Percentiles rank a stretch among this genome's conserved stretches.
These are phyloP conservation scores for Brachyrhaphis roseni DNA, from an alignment of 2,797 vertebrate genomes.

Conservation along the genomic window DNA sequence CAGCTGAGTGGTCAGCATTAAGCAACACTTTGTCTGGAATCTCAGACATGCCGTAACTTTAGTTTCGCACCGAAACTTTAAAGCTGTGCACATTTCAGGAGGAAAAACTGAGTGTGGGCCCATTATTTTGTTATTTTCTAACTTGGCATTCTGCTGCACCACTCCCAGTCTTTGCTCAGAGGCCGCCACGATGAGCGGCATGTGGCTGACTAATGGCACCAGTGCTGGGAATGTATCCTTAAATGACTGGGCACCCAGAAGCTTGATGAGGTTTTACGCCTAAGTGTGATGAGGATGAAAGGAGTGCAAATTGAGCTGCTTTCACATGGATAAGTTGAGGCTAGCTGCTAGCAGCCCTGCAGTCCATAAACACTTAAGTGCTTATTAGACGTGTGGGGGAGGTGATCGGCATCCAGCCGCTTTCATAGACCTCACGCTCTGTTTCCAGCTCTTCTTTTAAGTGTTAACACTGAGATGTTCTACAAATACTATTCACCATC, in stretches of 20 bases:
- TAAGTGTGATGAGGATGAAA: constrained; percentile 14
- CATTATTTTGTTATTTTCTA: constrained; percentile 6
- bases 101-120: constrained; percentile 27
- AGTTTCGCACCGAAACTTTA: constrained; percentile 3
- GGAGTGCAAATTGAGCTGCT: constrained; percentile 14
- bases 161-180: constrained; percentile 25
- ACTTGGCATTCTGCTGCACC: constrained; percentile 22
- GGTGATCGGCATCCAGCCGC: background rate
- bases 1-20: constrained; percentile 20
- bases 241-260: constrained; percentile 22
- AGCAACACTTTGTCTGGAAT: constrained; percentile 45
- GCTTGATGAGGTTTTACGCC: background rate
- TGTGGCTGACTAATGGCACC: constrained; percentile 42
- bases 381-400: constrained; percentile 7
- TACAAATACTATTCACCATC: background rate
- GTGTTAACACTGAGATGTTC: background rate
- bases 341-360: constrained; percentile 35
- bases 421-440: background rate
- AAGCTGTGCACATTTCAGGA: background rate
- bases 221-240: constrained; percentile 26
- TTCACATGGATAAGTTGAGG: constrained; percentile 9
- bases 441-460: background rate
- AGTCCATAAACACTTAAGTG: constrained; percentile 13
- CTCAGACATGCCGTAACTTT: constrained; percentile 13
- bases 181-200: constrained; percentile 13